Evolutionary conservation across 2,888 invertebrate species (phyloP).

Genomic region (Chymomyza amoena): DNA sequence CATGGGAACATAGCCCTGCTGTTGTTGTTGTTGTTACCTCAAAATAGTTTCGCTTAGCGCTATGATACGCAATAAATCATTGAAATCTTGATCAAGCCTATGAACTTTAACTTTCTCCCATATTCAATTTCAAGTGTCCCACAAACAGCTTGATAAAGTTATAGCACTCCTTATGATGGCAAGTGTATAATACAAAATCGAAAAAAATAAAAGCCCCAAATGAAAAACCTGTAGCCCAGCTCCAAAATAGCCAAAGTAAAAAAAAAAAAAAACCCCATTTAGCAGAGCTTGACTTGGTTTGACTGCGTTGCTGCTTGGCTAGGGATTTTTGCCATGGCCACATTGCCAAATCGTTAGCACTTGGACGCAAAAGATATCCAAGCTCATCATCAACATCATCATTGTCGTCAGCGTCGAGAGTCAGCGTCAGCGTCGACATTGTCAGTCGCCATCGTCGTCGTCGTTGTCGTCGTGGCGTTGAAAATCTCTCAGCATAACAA

Average conservation of each 20-base stretch:
- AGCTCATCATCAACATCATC: conserved; percentile 6
- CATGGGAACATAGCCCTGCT: neutral
- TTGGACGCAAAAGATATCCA: conserved; percentile 43
- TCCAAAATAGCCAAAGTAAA: conserved; percentile 23
- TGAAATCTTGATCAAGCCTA: neutral
- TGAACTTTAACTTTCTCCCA: neutral
- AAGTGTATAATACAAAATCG: conserved; percentile 21
- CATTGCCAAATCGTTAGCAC: conserved; percentile 71
- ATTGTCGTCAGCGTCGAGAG: conserved; percentile 20
- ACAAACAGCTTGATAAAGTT: neutral
- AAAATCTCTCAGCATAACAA: conserved; percentile 54
- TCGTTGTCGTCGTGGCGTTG: conserved; percentile 19
- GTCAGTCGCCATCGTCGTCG: conserved; percentile 2
- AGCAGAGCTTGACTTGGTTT: conserved; percentile 19
- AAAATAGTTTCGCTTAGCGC: neutral
- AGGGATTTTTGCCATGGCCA: conserved; percentile 41
- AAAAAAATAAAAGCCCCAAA: conserved; percentile 16
- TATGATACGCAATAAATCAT: neutral
- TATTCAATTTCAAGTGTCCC: neutral
- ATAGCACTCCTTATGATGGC: neutral
- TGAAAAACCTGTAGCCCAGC: neutral
- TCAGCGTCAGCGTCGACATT: conserved; percentile 13
- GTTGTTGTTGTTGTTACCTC: neutral
- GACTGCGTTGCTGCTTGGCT: conserved; percentile 8
- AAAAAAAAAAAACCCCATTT: conserved; percentile 37